phyloP scores from a whole-genome alignment of 1,140 invertebrate species.

The Anagrus nilaparvatae region DNA sequence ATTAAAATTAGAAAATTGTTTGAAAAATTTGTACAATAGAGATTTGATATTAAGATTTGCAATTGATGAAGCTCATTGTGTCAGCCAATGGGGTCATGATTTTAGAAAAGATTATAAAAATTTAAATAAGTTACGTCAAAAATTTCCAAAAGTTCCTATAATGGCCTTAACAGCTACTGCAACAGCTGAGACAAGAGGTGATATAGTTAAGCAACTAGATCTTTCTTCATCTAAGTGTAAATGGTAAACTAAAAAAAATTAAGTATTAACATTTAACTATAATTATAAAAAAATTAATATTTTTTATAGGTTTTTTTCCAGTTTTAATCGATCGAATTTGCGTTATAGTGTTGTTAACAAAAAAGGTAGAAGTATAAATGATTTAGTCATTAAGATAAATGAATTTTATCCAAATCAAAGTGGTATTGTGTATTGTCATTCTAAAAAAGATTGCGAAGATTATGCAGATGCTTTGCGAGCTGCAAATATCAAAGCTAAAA shows the following conservation, averaged over 20 bases:
- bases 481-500: constrained; percentile 56
- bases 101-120: constrained; percentile 90
- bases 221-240: constrained; percentile 76
- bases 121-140: constrained; percentile 47
- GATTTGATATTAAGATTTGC: constrained; percentile 49
- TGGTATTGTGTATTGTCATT: constrained; percentile 94
- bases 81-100: constrained; percentile 95
- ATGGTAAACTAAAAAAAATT: constrained; percentile 50
- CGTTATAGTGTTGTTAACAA: constrained; percentile 71
- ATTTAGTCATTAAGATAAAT: constrained; percentile 65
- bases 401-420: constrained; percentile 52
- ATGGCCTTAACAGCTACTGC: constrained; percentile 76
- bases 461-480: constrained; percentile 52
- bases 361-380: constrained; percentile 54
- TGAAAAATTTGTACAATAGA: constrained; percentile 43
- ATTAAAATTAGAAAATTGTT: constrained; percentile 47
- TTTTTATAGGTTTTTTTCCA: constrained; percentile 53
- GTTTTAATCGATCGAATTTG: constrained; percentile 89
- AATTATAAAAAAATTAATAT: neutral
- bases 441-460: constrained; percentile 83
- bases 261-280: constrained; percentile 42
- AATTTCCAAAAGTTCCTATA: constrained; percentile 53
- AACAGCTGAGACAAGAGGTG: constrained; percentile 73
- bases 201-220: constrained; percentile 80
- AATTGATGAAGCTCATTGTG: constrained; percentile 95